Evolutionary conservation across 2,888 invertebrate species (phyloP).

Genomic region (Psylliodes chrysocephalus): DNA sequence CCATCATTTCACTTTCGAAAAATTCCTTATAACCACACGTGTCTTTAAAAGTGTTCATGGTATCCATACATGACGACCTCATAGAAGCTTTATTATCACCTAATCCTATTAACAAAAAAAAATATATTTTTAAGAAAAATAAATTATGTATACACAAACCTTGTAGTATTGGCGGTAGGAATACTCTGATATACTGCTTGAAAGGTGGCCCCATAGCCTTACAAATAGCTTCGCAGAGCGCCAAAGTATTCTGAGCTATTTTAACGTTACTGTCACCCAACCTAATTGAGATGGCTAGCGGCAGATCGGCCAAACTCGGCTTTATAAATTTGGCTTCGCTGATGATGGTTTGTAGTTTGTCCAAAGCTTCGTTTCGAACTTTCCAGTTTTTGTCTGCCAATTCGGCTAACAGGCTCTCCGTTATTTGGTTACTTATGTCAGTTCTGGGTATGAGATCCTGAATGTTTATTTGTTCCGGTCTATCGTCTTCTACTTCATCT

Average conservation of each 20-base stretch:
- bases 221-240: constrained; percentile 84
- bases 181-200: constrained; percentile 80
- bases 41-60: constrained; percentile 87
- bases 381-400: constrained; percentile 95
- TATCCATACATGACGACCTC: constrained; percentile 81
- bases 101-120: constrained; percentile 63
- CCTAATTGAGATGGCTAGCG: constrained; percentile 80
- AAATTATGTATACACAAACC: constrained; percentile 65
- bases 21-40: constrained; percentile 83
- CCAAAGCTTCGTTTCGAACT: constrained; percentile 80
- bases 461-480: constrained; percentile 66
- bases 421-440: constrained; percentile 86
- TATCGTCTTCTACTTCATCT: constrained; percentile 60
- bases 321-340: constrained; percentile 84
- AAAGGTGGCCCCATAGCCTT: constrained; percentile 85
- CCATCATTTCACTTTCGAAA: constrained; percentile 90
- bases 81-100: constrained; percentile 83
- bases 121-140: not conserved
- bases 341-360: constrained; percentile 77
- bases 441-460: constrained; percentile 81
- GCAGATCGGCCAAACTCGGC: constrained; percentile 84
- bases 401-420: constrained; percentile 82
- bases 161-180: constrained; percentile 90
- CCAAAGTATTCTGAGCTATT: constrained; percentile 84
- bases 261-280: constrained; percentile 92